Evolutionary conservation across 2,797 vertebrate genomes (phyloP).

Genomic region (Tolypeutes matacus): DNA sequence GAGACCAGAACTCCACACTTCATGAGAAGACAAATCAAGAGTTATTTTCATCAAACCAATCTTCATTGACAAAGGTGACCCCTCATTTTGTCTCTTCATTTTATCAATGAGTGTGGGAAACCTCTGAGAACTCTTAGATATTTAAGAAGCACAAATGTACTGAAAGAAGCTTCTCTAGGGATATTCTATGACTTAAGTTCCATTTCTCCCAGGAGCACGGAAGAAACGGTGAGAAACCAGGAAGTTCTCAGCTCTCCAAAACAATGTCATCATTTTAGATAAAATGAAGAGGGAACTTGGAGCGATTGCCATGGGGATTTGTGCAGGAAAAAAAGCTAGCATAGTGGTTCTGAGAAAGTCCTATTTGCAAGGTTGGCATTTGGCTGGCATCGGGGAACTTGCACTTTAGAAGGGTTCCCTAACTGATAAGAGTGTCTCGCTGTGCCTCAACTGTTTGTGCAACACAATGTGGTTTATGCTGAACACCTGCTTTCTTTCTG

Average conservation of each 20-base stretch:
- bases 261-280: neutral
- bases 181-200: neutral
- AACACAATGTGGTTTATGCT: neutral
- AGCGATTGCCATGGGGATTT: neutral
- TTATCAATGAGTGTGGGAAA: too few relatives aligned
- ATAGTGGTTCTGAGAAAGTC: neutral
- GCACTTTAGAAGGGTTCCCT: neutral
- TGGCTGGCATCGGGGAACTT: neutral
- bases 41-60: neutral
- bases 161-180: neutral
- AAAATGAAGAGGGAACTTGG: neutral
- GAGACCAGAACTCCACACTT: neutral
- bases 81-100: neutral
- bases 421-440: neutral
- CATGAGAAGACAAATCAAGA: conserved; percentile 45
- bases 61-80: neutral
- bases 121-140: neutral
- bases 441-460: neutral
- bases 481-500: neutral
- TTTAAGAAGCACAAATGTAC: neutral
- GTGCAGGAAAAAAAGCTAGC: neutral
- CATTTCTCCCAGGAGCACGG: neutral
- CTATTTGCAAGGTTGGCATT: neutral
- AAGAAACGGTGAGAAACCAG: neutral
- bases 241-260: neutral